Percentiles rank a stretch among this genome's conserved stretches.
phyloP scores from a whole-genome alignment of 2,888 invertebrate species.

The Tethea ocularis region DNA sequence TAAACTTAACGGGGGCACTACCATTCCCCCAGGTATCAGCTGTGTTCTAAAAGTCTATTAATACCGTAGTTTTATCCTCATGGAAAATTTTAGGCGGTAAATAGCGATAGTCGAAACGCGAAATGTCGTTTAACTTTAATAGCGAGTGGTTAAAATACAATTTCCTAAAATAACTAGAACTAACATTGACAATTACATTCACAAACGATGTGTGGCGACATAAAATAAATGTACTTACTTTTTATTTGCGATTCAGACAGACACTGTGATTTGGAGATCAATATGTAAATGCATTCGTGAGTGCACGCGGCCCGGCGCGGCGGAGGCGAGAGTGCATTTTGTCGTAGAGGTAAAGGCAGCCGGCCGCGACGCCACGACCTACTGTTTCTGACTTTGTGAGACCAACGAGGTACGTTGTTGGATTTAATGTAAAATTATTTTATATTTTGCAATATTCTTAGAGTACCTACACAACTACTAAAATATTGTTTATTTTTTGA shows the following conservation, averaged over 20 bases:
- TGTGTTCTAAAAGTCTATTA: too few relatives aligned
- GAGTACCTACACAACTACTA: neutral
- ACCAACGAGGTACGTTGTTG: constrained; percentile 40
- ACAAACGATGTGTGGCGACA: constrained; percentile 26
- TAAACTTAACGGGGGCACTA: too few relatives aligned
- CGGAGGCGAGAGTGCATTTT: constrained; percentile 74
- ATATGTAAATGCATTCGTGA: constrained; percentile 78
- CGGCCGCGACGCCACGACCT: constrained; percentile 51
- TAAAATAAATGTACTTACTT: constrained; percentile 55
- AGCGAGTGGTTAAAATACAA: constrained; percentile 25
- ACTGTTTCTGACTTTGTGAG: constrained; percentile 57
- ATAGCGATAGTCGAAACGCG: constrained; percentile 35
- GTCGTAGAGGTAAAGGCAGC: constrained; percentile 64
- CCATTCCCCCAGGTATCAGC: too few relatives aligned
- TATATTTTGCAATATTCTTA: neutral
- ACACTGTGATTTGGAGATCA: constrained; percentile 72
- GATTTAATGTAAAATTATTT: constrained; percentile 35
- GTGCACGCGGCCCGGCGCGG: constrained; percentile 48
- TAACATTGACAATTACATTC: constrained; percentile 6
- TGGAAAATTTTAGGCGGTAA: constrained; percentile 20
- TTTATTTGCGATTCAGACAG: constrained; percentile 63
- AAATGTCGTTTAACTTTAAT: constrained; percentile 26
- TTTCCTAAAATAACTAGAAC: constrained; percentile 19
- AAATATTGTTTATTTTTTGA: too few relatives aligned
- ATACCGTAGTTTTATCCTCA: too few relatives aligned